These are phyloP conservation scores for Nothoprocta pentlandii DNA, from an alignment of 2,113 vertebrate species.

Conservation along the genomic window DNA sequence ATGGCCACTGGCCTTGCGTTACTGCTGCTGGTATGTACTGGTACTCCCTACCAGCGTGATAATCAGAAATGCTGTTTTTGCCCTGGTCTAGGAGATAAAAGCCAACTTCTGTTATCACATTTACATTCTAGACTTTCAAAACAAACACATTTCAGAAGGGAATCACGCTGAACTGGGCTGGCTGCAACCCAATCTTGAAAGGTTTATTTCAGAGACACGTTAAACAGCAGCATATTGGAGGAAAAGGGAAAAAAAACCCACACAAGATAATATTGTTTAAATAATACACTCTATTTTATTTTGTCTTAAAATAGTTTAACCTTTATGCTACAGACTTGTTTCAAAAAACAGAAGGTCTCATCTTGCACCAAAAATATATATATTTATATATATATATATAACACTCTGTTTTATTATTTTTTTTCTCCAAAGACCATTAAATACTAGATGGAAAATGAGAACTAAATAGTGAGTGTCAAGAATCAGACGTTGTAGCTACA, in stretches of 20 bases:
- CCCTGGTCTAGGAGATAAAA: neutral
- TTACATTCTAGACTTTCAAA: neutral
- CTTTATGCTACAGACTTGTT: conserved; percentile 97
- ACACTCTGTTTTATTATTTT: conserved; percentile 85
- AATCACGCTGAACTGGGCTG: neutral
- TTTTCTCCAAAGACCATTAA: conserved; percentile 88
- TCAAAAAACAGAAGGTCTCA: conserved; percentile 90
- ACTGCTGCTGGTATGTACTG: neutral
- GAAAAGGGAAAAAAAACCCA: neutral
- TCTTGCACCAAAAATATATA: conserved; percentile 87
- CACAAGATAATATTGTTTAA: conserved; percentile 83
- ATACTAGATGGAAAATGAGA: conserved; percentile 87
- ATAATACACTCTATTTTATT: conserved; percentile 94
- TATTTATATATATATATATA: conserved; percentile 82
- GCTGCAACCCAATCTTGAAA: neutral
- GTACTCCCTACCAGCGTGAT: accelerated
- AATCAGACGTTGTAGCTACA: conserved; percentile 55
- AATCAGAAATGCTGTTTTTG: neutral
- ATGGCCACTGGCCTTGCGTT: neutral
- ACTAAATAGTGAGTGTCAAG: conserved; percentile 76
- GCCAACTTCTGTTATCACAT: neutral
- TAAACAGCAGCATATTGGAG: neutral
- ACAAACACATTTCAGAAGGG: neutral
- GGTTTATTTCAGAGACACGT: neutral
- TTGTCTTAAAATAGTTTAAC: conserved; percentile 95